Conservation (phyloP, 2,113 vertebrate genomes). For the Spilogale gracilis region DNA sequence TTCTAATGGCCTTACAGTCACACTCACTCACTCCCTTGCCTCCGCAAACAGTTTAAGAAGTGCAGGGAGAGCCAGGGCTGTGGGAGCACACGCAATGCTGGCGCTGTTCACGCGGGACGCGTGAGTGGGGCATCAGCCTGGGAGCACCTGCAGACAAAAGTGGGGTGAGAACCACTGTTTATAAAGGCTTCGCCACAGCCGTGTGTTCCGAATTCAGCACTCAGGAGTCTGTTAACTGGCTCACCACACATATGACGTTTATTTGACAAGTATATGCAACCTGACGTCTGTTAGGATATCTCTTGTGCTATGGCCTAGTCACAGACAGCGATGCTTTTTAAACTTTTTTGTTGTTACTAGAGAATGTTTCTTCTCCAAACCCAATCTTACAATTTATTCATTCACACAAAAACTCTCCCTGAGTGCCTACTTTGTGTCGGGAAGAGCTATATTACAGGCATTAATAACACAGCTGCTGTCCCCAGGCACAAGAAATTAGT, state of each 20-base stretch:
- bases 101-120: accelerated
- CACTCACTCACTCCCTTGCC: neutral
- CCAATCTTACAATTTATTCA: neutral
- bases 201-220: neutral
- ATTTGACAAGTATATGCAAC: neutral
- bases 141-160: neutral
- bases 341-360: neutral
- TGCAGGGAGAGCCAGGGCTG: neutral
- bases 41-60: neutral
- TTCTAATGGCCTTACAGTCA: neutral
- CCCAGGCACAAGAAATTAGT: neutral
- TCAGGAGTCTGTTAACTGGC: neutral
- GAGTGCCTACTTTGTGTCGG: neutral
- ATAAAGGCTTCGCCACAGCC: neutral
- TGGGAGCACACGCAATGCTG: accelerated
- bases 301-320: neutral
- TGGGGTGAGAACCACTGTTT: neutral
- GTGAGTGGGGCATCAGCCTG: neutral
- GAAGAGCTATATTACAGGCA: neutral
- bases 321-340: neutral
- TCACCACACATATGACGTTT: neutral
- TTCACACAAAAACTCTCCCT: neutral
- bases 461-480: neutral
- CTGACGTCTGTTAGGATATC: neutral
- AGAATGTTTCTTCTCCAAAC: neutral